Evolutionary conservation across 2,113 vertebrate genomes (phyloP).

Genomic region (Tamias sibiricus): DNA sequence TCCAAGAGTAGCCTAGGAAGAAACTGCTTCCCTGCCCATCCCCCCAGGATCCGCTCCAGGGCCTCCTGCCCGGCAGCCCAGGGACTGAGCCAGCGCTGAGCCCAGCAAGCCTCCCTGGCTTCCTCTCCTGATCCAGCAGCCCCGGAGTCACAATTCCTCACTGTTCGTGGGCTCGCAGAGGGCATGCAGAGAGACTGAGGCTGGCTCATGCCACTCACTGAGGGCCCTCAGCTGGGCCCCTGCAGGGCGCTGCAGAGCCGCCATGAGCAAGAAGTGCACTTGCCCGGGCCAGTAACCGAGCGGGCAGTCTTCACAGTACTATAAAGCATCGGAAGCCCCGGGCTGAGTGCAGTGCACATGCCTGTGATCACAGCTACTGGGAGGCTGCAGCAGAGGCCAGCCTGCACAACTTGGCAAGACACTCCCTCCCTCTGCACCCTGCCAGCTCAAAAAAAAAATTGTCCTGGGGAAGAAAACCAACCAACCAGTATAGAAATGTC

Average conservation of each 20-base stretch:
- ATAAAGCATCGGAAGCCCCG: too few relatives aligned
- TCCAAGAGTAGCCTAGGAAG: background rate
- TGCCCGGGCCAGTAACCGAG: background rate
- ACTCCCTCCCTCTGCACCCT: too few relatives aligned
- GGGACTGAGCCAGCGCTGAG: background rate
- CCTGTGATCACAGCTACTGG: background rate
- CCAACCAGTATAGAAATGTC: background rate
- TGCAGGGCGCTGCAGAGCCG: background rate
- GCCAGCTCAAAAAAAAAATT: background rate
- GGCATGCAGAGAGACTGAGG: background rate
- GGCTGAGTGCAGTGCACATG: too few relatives aligned
- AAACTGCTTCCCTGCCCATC: constrained; percentile 68
- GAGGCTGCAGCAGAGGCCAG: background rate
- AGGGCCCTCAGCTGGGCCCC: background rate
- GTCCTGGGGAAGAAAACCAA: background rate
- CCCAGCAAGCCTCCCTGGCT: constrained; percentile 54
- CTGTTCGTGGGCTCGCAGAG: background rate
- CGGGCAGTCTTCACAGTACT: background rate
- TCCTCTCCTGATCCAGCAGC: constrained; percentile 45
- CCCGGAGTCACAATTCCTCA: constrained; percentile 20
- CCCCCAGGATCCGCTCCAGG: constrained; percentile 59
- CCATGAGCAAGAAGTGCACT: background rate
- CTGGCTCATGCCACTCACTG: background rate
- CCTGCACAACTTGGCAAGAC: background rate
- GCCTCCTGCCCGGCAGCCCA: background rate